These are phyloP conservation scores for Leptosomus discolor DNA, from an alignment of 2,113 vertebrate genomes.

Conservation along the genomic window DNA sequence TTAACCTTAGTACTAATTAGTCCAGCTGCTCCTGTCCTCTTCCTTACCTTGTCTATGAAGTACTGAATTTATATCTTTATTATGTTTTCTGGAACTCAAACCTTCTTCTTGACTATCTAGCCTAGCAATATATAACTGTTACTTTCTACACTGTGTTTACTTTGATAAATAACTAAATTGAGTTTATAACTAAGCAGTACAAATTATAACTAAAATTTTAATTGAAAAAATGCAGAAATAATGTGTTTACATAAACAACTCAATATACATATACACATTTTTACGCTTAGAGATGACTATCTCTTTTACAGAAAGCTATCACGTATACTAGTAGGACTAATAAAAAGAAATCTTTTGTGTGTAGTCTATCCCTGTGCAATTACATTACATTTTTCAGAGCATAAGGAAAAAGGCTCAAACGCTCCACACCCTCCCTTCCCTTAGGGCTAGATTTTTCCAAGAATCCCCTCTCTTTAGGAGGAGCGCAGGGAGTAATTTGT, in stretches of 20 bases:
- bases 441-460: background rate
- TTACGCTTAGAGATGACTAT: rapidly evolving
- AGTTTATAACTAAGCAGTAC: background rate
- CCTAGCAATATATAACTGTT: background rate
- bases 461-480: background rate
- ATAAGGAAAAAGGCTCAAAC: background rate
- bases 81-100: background rate
- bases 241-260: background rate
- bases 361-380: background rate
- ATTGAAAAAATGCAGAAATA: background rate
- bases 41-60: background rate
- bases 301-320: background rate
- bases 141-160: background rate
- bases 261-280: background rate
- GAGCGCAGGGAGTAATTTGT: background rate
- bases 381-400: background rate
- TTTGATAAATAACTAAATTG: background rate
- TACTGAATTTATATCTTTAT: background rate
- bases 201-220: background rate
- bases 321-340: background rate
- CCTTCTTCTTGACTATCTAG: background rate
- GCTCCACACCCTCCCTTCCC: background rate
- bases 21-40: background rate
- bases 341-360: background rate
- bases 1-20: background rate